phyloP scores from a whole-genome alignment of 2,797 vertebrate genomes.

The Tinamus major region DNA sequence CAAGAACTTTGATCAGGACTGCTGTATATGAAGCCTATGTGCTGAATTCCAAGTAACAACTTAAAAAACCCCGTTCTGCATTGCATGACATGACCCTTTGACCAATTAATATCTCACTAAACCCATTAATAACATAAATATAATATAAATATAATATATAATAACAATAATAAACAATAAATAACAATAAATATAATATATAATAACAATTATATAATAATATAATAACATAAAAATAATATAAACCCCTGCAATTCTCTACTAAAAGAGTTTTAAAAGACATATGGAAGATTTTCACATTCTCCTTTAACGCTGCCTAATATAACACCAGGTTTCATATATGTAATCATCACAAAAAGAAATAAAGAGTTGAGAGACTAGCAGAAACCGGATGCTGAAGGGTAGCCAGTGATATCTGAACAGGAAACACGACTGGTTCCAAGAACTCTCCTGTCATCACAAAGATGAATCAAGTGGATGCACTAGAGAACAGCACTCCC shows the following conservation, averaged over 20 bases:
- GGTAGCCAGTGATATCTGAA: constrained; percentile 5
- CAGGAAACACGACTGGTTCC: neutral
- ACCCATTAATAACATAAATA: neutral
- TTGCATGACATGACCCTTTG: neutral
- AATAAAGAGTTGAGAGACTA: neutral
- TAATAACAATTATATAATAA: too few species aligned
- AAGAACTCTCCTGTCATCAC: constrained; percentile 15
- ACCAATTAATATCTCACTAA: neutral
- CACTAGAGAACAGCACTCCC: neutral
- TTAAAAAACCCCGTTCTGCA: neutral
- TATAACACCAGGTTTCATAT: neutral
- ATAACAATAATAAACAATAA: too few species aligned
- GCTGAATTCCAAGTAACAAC: neutral
- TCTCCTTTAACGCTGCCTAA: neutral
- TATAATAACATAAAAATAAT: too few species aligned
- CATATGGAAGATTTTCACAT: neutral
- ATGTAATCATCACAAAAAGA: neutral
- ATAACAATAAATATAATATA: too few species aligned
- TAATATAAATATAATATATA: too few species aligned
- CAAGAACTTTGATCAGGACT: neutral
- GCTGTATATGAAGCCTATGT: neutral
- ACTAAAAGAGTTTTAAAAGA: neutral
- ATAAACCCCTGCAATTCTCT: neutral
- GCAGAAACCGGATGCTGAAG: neutral
- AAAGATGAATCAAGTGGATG: constrained; percentile 24